Evolutionary conservation across 2,797 vertebrate genomes (phyloP).

Genomic region (Lepilemur ruficaudatus): DNA sequence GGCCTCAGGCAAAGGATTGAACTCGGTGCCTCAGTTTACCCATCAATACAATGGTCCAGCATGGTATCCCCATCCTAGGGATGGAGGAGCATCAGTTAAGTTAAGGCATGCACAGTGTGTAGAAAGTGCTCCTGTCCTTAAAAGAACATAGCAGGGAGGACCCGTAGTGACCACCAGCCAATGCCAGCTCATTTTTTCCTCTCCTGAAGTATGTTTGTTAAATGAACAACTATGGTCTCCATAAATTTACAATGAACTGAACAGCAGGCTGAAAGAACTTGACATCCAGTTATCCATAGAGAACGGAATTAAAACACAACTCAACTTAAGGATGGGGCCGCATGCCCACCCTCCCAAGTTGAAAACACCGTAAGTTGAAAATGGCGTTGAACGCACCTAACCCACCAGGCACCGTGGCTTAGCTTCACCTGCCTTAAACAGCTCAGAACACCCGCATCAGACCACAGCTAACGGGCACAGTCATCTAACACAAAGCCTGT

Average conservation of each 20-base stretch:
- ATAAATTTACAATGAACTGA: fast-evolving
- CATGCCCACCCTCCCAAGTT: too few relatives aligned
- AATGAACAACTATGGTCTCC: too few relatives aligned
- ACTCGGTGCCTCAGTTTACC: background rate
- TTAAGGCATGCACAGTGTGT: too few relatives aligned
- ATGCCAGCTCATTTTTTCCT: too few relatives aligned
- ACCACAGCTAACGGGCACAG: too few relatives aligned
- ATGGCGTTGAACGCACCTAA: background rate
- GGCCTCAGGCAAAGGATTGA: background rate
- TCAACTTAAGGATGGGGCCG: too few relatives aligned
- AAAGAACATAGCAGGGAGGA: background rate
- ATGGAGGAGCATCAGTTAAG: background rate
- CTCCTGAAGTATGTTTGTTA: fast-evolving
- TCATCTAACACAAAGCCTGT: too few relatives aligned
- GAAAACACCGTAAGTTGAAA: background rate
- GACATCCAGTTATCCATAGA: fast-evolving
- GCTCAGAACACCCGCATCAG: background rate
- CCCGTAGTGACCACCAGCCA: fast-evolving
- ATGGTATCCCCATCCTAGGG: background rate
- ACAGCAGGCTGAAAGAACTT: fast-evolving
- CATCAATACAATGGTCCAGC: too few relatives aligned
- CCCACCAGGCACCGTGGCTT: background rate
- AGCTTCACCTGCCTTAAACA: background rate
- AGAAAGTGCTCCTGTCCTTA: fast-evolving
- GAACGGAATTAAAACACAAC: fast-evolving